Evolutionary conservation across 1,140 invertebrate genomes (phyloP).

Genomic region (Cherax quadricarinatus): DNA sequence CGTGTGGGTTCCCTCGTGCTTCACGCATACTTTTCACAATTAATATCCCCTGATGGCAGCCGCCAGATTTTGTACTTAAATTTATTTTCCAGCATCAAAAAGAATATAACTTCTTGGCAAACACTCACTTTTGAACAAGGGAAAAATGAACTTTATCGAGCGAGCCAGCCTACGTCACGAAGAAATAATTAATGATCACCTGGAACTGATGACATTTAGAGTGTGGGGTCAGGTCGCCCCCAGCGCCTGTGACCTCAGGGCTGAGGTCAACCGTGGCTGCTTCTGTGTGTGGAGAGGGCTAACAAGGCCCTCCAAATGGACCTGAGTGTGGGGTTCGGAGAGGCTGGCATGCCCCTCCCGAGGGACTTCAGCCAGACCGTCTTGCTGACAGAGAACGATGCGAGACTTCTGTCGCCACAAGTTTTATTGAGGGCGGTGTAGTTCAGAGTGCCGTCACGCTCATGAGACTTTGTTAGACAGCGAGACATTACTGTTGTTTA

Average conservation of each 20-base stretch:
- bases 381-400: constrained; percentile 20
- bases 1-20: no score
- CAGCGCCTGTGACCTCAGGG: not conserved
- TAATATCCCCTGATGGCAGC: not conserved
- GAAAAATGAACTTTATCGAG: not conserved
- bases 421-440: not conserved
- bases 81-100: not conserved
- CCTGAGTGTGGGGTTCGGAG: no score
- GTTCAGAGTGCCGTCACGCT: not conserved
- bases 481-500: not conserved
- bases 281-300: not conserved
- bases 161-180: not conserved
- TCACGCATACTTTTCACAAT: no score
- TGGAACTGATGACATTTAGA: not conserved
- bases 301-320: no score
- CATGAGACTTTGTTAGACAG: not conserved
- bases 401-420: not conserved
- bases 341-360: not conserved
- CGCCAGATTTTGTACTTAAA: not conserved
- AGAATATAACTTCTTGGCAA: not conserved
- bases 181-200: not conserved
- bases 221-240: not conserved
- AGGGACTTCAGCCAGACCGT: not conserved
- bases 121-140: not conserved
- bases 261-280: not conserved